Evolutionary conservation across 2,888 invertebrate genomes (phyloP).

Genomic region (Galerucella nymphaeae): DNA sequence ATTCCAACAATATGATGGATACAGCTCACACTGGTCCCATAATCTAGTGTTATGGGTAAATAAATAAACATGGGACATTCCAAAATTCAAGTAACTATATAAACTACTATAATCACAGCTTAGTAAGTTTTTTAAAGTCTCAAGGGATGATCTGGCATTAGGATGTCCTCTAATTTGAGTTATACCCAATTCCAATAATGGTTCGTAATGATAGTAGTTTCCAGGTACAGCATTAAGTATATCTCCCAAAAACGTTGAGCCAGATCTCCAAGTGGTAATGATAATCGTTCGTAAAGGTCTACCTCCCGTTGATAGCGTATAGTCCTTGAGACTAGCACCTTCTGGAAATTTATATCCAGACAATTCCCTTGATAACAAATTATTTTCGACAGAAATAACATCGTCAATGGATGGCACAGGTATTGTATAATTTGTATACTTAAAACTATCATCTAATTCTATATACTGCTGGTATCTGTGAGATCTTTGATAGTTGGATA

Average conservation of each 20-base stretch:
- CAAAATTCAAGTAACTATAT: conserved; percentile 80
- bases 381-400: conserved; percentile 70
- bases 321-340: conserved; percentile 73
- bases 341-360: conserved; percentile 71
- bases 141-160: conserved; percentile 74
- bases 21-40: conserved; percentile 81
- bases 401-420: conserved; percentile 65
- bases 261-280: conserved; percentile 90
- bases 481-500: conserved; percentile 40
- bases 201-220: conserved; percentile 92
- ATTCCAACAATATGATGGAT: conserved; percentile 76
- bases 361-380: conserved; percentile 70
- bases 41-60: conserved; percentile 87
- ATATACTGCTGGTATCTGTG: conserved; percentile 44
- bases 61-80: conserved; percentile 80
- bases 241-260: conserved; percentile 90
- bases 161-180: conserved; percentile 83
- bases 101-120: conserved; percentile 81
- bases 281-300: conserved; percentile 81
- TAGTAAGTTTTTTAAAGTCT: conserved; percentile 77
- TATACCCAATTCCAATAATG: conserved; percentile 84
- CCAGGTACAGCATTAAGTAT: conserved; percentile 85
- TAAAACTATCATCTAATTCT: conserved; percentile 43
- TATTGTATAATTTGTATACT: conserved; percentile 36
- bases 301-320: conserved; percentile 77